Evolutionary conservation across 2,113 vertebrate species (phyloP).

Genomic region (Mesembrinibis cayennensis): DNA sequence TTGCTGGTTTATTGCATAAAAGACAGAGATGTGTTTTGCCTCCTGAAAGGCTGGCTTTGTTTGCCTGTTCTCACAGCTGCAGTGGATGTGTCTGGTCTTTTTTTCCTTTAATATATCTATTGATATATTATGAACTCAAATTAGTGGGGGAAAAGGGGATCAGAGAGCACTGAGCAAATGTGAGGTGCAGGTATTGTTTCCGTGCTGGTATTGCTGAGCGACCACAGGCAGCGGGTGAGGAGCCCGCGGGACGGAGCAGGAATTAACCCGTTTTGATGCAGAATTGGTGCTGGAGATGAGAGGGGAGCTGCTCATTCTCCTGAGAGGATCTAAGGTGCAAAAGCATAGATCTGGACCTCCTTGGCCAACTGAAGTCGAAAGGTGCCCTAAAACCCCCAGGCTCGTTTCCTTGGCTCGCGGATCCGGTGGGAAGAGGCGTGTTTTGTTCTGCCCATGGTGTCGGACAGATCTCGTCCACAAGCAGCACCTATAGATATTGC

Average conservation of each 20-base stretch:
- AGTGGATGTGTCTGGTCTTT: background rate
- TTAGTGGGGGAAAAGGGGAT: background rate
- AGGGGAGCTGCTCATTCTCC: background rate
- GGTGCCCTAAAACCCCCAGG: background rate
- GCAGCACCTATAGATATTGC: background rate
- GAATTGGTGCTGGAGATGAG: background rate
- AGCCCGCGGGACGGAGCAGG: background rate
- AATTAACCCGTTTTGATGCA: background rate
- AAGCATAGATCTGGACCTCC: background rate
- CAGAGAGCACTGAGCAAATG: background rate
- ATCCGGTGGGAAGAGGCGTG: background rate
- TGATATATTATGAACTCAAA: background rate
- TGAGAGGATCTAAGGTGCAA: background rate
- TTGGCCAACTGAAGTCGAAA: fast-evolving
- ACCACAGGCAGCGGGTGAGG: background rate
- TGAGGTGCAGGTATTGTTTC: background rate
- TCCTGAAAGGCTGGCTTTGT: background rate
- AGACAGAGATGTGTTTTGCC: background rate
- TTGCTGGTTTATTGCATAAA: background rate
- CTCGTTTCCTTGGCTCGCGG: background rate
- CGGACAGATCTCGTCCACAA: background rate
- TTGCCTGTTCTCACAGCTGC: background rate
- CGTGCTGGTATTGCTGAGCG: background rate
- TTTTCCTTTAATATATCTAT: background rate
- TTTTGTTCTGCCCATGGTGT: background rate